These are phyloP conservation scores for Stenopsyche tienmushanensis DNA, from an alignment of 1,140 invertebrate species.

Conservation along the genomic window DNA sequence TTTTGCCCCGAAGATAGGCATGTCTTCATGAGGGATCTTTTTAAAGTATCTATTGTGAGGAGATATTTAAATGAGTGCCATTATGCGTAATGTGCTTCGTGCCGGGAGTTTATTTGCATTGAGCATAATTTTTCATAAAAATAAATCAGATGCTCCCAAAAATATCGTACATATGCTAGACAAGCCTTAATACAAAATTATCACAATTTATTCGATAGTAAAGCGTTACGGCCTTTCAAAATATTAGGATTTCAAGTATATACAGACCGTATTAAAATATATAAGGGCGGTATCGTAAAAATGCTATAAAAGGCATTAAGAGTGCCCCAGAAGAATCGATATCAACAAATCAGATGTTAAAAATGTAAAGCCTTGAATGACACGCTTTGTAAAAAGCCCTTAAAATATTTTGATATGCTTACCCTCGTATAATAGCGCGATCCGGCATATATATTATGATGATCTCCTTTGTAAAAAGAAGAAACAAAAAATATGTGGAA, in stretches of 20 bases:
- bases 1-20: not conserved
- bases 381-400: constrained; percentile 16
- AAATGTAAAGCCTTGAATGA: constrained; percentile 13
- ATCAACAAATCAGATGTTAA: constrained; percentile 18
- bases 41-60: too few relatives aligned
- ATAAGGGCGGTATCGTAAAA: constrained; percentile 1
- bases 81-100: too few relatives aligned
- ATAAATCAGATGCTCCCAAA: too few relatives aligned
- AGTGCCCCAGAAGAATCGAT: constrained; percentile 13
- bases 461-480: constrained; percentile 28
- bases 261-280: not conserved
- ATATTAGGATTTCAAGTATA: not conserved
- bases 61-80: too few relatives aligned
- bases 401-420: constrained; percentile 40
- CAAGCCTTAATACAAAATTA: too few relatives aligned
- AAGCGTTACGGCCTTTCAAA: too few relatives aligned
- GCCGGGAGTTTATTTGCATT: too few relatives aligned
- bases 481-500: constrained; percentile 21
- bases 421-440: constrained; percentile 28
- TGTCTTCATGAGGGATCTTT: not conserved
- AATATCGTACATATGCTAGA: too few relatives aligned
- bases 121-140: too few relatives aligned
- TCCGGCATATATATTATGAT: constrained; percentile 33
- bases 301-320: not conserved
- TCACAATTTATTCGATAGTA: too few relatives aligned